Conservation (phyloP, 2,113 vertebrate species). For the Myrmophylax atrothorax region DNA sequence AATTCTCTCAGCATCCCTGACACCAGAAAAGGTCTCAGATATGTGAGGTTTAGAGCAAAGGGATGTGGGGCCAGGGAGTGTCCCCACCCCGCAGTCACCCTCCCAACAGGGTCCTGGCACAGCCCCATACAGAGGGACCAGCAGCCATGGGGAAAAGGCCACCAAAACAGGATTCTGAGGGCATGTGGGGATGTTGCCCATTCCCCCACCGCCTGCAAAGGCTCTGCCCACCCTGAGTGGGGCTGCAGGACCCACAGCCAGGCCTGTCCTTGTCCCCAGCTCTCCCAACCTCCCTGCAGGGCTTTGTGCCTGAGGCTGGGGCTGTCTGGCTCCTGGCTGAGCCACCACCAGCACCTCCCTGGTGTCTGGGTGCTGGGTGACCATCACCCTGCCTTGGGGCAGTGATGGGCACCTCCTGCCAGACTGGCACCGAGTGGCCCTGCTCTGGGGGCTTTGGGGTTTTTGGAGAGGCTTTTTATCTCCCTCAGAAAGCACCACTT, state of each 20-base stretch:
- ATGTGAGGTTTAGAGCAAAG: accelerated
- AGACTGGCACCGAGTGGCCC: too few relatives aligned
- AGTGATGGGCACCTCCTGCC: not conserved
- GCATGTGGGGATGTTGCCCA: accelerated
- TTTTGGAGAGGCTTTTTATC: not conserved
- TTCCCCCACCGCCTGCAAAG: not conserved
- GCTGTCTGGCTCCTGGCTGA: not conserved
- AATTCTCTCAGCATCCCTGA: not conserved
- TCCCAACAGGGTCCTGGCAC: not conserved
- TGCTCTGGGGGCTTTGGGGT: not conserved
- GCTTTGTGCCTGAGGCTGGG: not conserved
- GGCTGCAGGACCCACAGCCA: not conserved
- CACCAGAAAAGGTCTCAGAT: not conserved
- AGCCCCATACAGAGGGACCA: not conserved
- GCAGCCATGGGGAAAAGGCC: not conserved
- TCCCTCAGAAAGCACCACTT: too few relatives aligned
- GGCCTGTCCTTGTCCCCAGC: not conserved
- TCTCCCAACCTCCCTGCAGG: not conserved
- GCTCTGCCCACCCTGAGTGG: not conserved
- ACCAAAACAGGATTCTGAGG: not conserved
- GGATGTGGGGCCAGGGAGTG: accelerated
- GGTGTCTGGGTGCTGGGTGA: not conserved
- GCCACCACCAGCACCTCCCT: not conserved
- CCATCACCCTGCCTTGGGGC: not conserved
- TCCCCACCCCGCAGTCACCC: not conserved